Conservation (phyloP, 2,113 vertebrate genomes). For the Prunella fulvescens region DNA sequence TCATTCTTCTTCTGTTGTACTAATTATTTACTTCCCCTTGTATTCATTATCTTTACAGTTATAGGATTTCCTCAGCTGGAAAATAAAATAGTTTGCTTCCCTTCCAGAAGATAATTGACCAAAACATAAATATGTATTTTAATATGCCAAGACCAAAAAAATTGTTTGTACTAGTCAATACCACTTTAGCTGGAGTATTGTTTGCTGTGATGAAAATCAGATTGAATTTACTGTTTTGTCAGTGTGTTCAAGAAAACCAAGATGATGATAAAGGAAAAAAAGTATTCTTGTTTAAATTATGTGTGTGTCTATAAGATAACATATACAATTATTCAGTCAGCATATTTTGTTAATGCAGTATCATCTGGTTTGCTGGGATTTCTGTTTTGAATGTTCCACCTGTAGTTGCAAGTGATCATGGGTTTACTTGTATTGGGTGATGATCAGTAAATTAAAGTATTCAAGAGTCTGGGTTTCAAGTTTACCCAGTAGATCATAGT, state of each 20-base stretch:
- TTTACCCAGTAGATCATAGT: background rate
- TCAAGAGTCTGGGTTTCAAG: background rate
- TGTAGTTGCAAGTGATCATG: background rate
- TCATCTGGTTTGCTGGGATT: background rate
- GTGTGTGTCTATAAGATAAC: background rate
- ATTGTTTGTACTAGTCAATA: background rate
- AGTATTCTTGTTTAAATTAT: background rate
- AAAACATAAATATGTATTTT: background rate
- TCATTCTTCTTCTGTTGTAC: background rate
- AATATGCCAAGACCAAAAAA: background rate
- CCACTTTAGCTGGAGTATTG: background rate
- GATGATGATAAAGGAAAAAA: background rate
- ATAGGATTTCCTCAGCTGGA: constrained; percentile 2
- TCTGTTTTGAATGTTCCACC: background rate
- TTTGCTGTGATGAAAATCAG: background rate
- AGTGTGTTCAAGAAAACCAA: background rate
- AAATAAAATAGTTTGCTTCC: background rate
- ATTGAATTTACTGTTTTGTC: background rate
- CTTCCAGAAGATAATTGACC: background rate
- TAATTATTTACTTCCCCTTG: background rate
- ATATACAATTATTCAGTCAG: background rate
- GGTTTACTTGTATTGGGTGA: background rate
- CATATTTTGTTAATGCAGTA: background rate
- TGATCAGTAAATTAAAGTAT: background rate
- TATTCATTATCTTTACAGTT: background rate